Base-by-base conservation (phyloP, 1,140 invertebrate genomes). In the Calycopis cecrops region DNA sequence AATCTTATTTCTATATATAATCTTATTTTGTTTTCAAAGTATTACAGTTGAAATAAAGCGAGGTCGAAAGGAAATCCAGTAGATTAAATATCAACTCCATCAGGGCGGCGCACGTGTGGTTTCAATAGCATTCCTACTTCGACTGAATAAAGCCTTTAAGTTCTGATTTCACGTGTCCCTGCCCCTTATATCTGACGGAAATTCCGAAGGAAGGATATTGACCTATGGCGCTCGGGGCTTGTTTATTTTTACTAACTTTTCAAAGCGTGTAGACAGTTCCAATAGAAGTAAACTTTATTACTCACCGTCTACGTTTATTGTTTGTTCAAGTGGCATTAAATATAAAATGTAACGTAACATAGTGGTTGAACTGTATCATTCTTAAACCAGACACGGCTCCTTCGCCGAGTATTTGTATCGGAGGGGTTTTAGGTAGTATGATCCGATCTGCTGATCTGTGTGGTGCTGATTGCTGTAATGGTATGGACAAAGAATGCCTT, bases 141-240 rank as follows among this genome's bases (percentile, higher is more conserved):
- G n/a, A 7, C 2, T 40, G 38, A 40, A 78, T 78, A 77, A 73
- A 73, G 65, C 55, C 57, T 62, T 68, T 79, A 75, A 70, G 76
- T 71, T 73, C 69, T 66, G 78, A 83, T 80, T 80, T 83, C 72
- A 83, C 77, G 71, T 80, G 62, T 78, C 76, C 74, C 71, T 79
- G 76, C 62, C 53, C 71, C 63, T 68, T 80, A 80, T 76, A 71
- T 74, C 59, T 55, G 65, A 71, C 71, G 76, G 73, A 83, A 83
- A 83, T 79, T 76, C 77, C 68, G 52, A 69, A 73, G 71, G 72
- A 78, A 75, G 78, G 72, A 76, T 76, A 69, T 72, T 73, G 69
- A 59, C 44, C 49, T 52, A 56, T 63, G 63, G 60, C 63, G 62
- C 35, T 67, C 56, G 59, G 49, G 63, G 63, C 66, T 80, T 83